Evolutionary conservation across 2,113 vertebrate genomes (phyloP).

Genomic region (Athene noctua): DNA sequence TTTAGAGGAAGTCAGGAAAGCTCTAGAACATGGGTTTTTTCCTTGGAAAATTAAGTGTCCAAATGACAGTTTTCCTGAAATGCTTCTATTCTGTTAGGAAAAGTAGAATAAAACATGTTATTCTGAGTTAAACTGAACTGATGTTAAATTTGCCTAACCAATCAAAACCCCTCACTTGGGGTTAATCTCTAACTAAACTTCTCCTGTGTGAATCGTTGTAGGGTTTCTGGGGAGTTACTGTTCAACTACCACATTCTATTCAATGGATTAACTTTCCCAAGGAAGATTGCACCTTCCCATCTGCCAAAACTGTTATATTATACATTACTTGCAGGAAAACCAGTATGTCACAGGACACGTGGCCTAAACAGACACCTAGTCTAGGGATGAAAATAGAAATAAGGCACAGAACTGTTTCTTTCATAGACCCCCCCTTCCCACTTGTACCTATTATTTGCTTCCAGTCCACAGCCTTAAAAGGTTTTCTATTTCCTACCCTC

Average conservation of each 20-base stretch:
- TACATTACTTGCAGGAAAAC: background rate
- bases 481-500: background rate
- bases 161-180: background rate
- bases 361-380: background rate
- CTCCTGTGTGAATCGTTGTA: background rate
- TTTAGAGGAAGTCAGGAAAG: background rate
- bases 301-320: background rate
- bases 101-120: background rate
- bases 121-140: background rate
- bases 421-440: background rate
- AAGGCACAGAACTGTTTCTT: background rate
- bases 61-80: background rate
- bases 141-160: background rate
- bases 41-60: background rate
- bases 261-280: background rate
- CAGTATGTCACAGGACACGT: background rate
- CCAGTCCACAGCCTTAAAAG: background rate
- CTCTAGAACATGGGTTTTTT: background rate
- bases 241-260: background rate
- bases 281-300: background rate
- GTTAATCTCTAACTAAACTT: slow-evolving; percentile 37
- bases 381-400: background rate
- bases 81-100: background rate
- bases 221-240: background rate
- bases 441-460: background rate